These are phyloP conservation scores for Drosophila santomea DNA, from an alignment of 1,140 invertebrate species.

Conservation along the genomic window DNA sequence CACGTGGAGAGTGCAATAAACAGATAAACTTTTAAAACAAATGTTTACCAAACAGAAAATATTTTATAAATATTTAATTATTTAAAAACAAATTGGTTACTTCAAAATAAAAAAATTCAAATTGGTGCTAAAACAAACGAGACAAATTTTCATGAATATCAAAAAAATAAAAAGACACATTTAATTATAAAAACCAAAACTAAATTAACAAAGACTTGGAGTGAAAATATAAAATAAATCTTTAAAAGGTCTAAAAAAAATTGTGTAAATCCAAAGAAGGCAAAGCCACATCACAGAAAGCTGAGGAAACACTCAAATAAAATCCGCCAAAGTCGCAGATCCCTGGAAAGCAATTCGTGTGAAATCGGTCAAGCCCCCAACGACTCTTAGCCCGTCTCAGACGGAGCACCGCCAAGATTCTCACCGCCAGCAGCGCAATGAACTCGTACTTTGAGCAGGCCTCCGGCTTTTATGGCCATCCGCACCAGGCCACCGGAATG, in stretches of 20 bases:
- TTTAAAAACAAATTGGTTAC: conserved; percentile 1
- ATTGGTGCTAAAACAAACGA: conserved; percentile 6
- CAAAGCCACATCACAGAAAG: conserved; percentile 26
- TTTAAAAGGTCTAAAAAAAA: neutral
- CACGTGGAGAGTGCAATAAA: conserved; percentile 67
- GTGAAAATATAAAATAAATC: conserved; percentile 4
- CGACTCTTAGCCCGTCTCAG: conserved; percentile 43
- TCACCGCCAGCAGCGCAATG: conserved; percentile 87
- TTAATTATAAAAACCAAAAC: neutral
- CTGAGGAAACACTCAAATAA: conserved; percentile 1
- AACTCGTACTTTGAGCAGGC: conserved; percentile 97
- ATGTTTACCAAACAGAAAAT: conserved; percentile 33
- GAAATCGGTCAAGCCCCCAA: conserved; percentile 54
- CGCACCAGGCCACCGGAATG: conserved; percentile 89
- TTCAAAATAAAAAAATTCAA: neutral
- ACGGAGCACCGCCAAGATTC: conserved; percentile 82
- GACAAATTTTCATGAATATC: neutral
- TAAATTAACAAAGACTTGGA: neutral
- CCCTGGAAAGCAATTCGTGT: neutral
- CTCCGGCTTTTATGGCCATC: conserved; percentile 95
- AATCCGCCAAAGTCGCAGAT: neutral
- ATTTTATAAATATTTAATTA: conserved; percentile 24
- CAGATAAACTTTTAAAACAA: conserved; percentile 21
- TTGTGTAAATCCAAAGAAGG: conserved; percentile 5
- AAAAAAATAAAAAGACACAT: conserved; percentile 1